These are phyloP conservation scores for Nothobranchius furzeri DNA, from an alignment of 2,113 vertebrate species.

Conservation along the genomic window DNA sequence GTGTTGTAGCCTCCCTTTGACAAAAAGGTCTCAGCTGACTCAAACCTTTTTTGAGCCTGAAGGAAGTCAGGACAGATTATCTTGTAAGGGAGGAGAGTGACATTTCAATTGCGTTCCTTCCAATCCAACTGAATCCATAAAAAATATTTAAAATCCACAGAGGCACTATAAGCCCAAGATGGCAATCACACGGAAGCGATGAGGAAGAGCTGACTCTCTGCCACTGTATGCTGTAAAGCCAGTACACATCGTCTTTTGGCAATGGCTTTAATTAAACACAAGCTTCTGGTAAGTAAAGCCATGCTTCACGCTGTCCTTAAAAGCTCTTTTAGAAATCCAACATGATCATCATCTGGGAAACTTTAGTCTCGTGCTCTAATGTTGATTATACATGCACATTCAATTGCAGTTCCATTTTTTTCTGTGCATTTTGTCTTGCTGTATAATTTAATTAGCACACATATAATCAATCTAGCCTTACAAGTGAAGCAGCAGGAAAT, in stretches of 20 bases:
- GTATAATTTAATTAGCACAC: neutral
- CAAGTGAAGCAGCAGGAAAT: neutral
- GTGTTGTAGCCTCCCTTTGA: neutral
- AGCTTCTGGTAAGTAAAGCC: conserved; percentile 4
- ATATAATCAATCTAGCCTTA: neutral
- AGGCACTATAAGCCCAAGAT: neutral
- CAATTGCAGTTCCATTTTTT: too few relatives aligned
- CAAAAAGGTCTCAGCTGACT: conserved; percentile 5
- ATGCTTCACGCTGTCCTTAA: neutral
- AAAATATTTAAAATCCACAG: conserved; percentile 27
- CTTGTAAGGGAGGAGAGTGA: conserved; percentile 33
- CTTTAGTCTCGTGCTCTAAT: neutral
- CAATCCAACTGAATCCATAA: conserved; percentile 28
- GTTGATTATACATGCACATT: conserved; percentile 4
- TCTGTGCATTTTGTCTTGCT: neutral
- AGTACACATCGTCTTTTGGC: conserved; percentile 6
- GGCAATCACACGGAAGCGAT: conserved; percentile 7
- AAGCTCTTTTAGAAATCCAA: conserved; percentile 21
- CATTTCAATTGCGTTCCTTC: conserved; percentile 36
- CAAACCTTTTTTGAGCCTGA: conserved; percentile 28
- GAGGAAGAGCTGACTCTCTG: conserved; percentile 9
- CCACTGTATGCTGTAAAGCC: neutral
- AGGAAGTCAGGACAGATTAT: conserved; percentile 53
- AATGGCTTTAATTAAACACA: conserved; percentile 19
- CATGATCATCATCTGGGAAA: conserved; percentile 2